phyloP scores from a whole-genome alignment of 1,140 invertebrate genomes.

The Bursaphelenchus mucronatus region DNA sequence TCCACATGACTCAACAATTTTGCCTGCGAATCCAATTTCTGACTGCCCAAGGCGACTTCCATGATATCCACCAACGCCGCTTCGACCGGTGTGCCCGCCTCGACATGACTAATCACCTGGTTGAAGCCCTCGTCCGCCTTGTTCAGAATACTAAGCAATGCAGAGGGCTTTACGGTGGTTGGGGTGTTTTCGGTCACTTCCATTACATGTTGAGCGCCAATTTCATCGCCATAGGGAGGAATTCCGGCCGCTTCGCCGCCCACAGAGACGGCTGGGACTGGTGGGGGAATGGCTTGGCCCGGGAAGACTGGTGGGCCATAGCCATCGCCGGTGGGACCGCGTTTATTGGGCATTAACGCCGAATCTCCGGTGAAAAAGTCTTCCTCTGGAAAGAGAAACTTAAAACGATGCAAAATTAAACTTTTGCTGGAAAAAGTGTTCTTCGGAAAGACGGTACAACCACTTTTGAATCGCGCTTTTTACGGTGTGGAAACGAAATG shows the following conservation, averaged over 20 bases:
- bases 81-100: constrained; percentile 56
- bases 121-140: constrained; percentile 60
- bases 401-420: not conserved
- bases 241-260: constrained; percentile 58
- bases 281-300: constrained; percentile 40
- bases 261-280: constrained; percentile 42
- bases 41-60: constrained; percentile 56
- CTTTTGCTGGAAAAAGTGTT: no score
- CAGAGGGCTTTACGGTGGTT: constrained; percentile 56
- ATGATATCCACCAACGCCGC: constrained; percentile 56
- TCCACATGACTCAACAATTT: constrained; percentile 58
- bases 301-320: constrained; percentile 55
- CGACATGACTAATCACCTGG: constrained; percentile 59
- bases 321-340: constrained; percentile 59
- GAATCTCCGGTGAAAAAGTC: constrained; percentile 59
- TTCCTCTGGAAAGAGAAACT: constrained; percentile 33
- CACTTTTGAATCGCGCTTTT: no score
- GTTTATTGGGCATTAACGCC: constrained; percentile 49
- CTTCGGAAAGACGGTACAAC: no score
- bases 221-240: constrained; percentile 28
- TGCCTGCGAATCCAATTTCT: constrained; percentile 59
- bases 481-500: no score
- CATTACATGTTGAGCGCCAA: constrained; percentile 12
- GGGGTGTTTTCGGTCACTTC: constrained; percentile 43
- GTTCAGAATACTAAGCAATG: constrained; percentile 52